Conservation (phyloP, 2,888 invertebrate species). For the Holacanthella duospinosa region DNA sequence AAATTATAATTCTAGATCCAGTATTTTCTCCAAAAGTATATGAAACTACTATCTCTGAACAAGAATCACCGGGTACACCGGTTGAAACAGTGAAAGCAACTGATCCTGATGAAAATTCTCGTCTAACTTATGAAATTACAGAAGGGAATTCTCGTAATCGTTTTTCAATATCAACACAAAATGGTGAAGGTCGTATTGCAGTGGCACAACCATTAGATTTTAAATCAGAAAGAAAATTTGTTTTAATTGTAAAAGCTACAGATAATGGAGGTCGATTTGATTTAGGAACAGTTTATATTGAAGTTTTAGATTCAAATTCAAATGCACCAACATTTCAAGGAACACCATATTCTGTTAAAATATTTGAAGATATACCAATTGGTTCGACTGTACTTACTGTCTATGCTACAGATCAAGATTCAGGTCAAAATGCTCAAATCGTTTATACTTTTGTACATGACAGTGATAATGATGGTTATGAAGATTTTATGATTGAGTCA, state of each 20-base stretch:
- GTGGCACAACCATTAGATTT: conserved; percentile 84
- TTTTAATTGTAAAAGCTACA: conserved; percentile 70
- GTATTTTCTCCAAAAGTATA: conserved; percentile 51
- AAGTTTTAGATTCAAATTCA: conserved; percentile 89
- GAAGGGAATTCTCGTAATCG: conserved; percentile 73
- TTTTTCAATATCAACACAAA: conserved; percentile 82
- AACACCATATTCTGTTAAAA: conserved; percentile 75
- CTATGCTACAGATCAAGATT: conserved; percentile 85
- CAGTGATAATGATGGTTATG: conserved; percentile 29
- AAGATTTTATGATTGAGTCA: conserved; percentile 73
- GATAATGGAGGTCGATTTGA: conserved; percentile 82
- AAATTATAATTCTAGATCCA: conserved; percentile 47
- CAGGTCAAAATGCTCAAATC: conserved; percentile 74
- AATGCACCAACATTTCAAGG: conserved; percentile 78
- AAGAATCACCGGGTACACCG: conserved; percentile 69
- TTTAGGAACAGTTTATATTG: conserved; percentile 79
- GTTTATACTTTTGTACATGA: conserved; percentile 46
- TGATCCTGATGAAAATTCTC: conserved; percentile 72
- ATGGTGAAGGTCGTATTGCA: conserved; percentile 56
- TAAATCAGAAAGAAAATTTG: conserved; percentile 78
- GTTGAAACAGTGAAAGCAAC: conserved; percentile 79
- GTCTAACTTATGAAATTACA: conserved; percentile 69
- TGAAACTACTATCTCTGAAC: conserved; percentile 52
- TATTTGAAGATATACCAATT: conserved; percentile 83
- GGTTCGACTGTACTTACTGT: conserved; percentile 87